Conservation (phyloP, 1,140 invertebrate genomes). For the Plectus sambesii region DNA sequence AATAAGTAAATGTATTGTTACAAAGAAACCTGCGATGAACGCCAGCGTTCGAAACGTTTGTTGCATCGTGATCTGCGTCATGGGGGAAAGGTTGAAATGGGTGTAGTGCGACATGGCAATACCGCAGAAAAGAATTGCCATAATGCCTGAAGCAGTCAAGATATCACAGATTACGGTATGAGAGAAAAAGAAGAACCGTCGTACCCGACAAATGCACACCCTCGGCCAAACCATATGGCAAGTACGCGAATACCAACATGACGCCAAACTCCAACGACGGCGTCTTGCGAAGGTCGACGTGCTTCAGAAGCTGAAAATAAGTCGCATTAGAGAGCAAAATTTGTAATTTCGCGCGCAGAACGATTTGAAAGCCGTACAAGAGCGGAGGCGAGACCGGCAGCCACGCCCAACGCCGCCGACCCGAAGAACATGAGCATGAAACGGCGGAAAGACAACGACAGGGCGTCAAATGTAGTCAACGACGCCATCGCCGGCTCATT, state of each 20-base stretch:
- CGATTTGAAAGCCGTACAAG: slow-evolving; percentile 53
- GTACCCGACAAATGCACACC: slow-evolving; percentile 84
- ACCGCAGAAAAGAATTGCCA: slow-evolving; percentile 97
- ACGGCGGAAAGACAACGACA: slow-evolving; percentile 71
- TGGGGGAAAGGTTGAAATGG: slow-evolving; percentile 91
- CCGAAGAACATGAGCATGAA: slow-evolving; percentile 98
- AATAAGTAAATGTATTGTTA: neutral
- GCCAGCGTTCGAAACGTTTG: slow-evolving; percentile 93
- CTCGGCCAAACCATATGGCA: slow-evolving; percentile 92
- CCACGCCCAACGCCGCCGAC: slow-evolving; percentile 87
- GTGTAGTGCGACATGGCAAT: slow-evolving; percentile 99
- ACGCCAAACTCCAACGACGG: slow-evolving; percentile 95
- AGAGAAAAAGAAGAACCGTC: slow-evolving; percentile 25
- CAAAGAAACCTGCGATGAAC: slow-evolving; percentile 66
- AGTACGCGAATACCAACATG: slow-evolving; percentile 95
- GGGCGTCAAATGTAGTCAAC: slow-evolving; percentile 60
- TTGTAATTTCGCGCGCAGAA: slow-evolving; percentile 1
- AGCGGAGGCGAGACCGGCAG: slow-evolving; percentile 84
- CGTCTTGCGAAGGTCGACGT: slow-evolving; percentile 89
- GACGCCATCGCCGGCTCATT: slow-evolving; percentile 56
- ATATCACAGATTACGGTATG: no score
- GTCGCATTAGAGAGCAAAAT: slow-evolving; percentile 27
- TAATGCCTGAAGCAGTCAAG: slow-evolving; percentile 63
- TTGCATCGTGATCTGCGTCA: slow-evolving; percentile 97
- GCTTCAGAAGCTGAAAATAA: slow-evolving; percentile 60